Evolutionary conservation across 92 coral and sea anemone genomes (phyloP).

Genomic region (Zoanthus sociatus): DNA sequence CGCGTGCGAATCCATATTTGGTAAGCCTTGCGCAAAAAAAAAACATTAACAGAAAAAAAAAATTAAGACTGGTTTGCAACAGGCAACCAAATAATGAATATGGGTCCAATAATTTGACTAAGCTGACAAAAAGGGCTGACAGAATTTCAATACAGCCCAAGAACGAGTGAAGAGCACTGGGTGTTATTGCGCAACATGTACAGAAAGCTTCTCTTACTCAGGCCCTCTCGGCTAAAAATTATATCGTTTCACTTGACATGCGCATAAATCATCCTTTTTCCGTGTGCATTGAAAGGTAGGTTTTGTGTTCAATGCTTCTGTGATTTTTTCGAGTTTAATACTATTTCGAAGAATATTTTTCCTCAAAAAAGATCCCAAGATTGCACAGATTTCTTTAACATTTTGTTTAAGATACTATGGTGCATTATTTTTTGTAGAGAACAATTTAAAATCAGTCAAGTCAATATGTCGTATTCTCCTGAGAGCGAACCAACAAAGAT

Average conservation of each 20-base stretch:
- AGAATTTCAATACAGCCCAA: no score
- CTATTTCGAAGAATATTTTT: not conserved
- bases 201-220: no score
- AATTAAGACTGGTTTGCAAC: no score
- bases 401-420: not conserved
- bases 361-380: not conserved
- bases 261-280: conserved; percentile 28
- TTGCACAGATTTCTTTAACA: not conserved
- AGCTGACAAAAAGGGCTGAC: not conserved
- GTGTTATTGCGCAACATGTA: no score
- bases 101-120: no score
- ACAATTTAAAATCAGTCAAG: conserved; percentile 9
- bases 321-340: not conserved
- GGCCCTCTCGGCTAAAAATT: not conserved
- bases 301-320: conserved; percentile 20
- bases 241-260: conserved; percentile 8
- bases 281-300: conserved; percentile 28
- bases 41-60: no score
- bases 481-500: conserved; percentile 45
- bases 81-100: no score
- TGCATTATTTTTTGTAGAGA: conserved; percentile 13
- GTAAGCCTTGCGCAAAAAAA: no score
- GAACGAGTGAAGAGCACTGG: no score
- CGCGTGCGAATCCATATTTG: no score
- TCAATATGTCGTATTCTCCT: conserved; percentile 27